Evolutionary conservation across 2,797 vertebrate species (phyloP).

Genomic region (Bradypodion pumilum): DNA sequence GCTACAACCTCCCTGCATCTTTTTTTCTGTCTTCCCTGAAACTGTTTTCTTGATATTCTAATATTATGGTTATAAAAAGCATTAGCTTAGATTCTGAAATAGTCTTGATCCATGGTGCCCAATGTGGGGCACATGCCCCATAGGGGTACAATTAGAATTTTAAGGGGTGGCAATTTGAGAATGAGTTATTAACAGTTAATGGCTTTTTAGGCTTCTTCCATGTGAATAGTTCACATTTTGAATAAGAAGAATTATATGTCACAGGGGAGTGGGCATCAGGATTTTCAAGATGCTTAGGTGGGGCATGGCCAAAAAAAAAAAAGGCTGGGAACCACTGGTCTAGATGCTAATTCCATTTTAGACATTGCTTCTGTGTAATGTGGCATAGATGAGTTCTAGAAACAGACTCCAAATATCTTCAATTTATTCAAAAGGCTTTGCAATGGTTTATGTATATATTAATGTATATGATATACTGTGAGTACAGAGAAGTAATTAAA

Average conservation of each 20-base stretch:
- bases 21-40: not conserved
- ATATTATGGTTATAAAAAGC: not conserved
- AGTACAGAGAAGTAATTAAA: conserved; percentile 1
- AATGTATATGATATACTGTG: conserved; percentile 13
- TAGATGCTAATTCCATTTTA: not conserved
- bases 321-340: too few relatives aligned
- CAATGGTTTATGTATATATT: not conserved
- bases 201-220: too few relatives aligned
- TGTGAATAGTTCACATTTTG: too few relatives aligned
- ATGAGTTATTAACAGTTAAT: too few relatives aligned
- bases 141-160: too few relatives aligned
- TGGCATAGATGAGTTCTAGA: not conserved
- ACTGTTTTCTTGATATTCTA: not conserved
- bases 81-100: not conserved
- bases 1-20: not conserved
- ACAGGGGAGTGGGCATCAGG: too few relatives aligned
- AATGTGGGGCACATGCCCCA: too few relatives aligned
- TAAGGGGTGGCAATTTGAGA: too few relatives aligned
- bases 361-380: not conserved
- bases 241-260: too few relatives aligned
- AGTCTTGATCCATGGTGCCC: too few relatives aligned
- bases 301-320: too few relatives aligned
- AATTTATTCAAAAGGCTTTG: not conserved
- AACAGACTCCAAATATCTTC: not conserved
- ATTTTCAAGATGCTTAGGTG: too few relatives aligned